Evolutionary conservation across 2,888 invertebrate species (phyloP), one percentile per base, ranked within the genome.

Genomic region (Andrena flavipes): DNA sequence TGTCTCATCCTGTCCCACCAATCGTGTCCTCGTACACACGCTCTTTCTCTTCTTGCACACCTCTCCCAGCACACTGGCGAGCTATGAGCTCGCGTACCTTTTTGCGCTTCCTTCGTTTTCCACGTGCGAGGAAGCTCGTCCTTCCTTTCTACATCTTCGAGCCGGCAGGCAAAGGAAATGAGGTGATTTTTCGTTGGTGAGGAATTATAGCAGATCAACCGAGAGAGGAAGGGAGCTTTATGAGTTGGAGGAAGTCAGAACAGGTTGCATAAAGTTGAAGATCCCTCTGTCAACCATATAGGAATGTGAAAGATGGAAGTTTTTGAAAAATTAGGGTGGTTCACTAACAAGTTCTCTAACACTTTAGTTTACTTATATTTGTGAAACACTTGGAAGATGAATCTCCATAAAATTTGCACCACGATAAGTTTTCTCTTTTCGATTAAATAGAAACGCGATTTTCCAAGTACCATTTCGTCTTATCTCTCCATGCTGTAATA

Each of bases 1-100:
- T 89, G 88, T 91, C 90, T 91, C 91, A 91, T 91, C 91, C 90
- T 91, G 91, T 91, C 89, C 87, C 87, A 85, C 86, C 90, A 88
- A 89, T 89, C 87, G 88, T 83, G 77, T 79, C 84, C 84, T 75
- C 80, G 23, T 63, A 2, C 59, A 16, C 64, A 23, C 10, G 8
- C 23, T 16, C 64, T 29, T 48, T 51, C 62, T 70, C 48, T 56
- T 74, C 54, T 73, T 30, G 76, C 79, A 73, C 76, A 84, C 80
- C 84, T 84, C 84, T 77, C 59, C 35, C 63, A 30, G 51, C 65
- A 70, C 75, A 70, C 74, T 26, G 68, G 76, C 59, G 35, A 74
- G 70, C 69, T 82, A 79, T 60, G 56, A 79, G 75, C 75, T 26
- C 42, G 68, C 48, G 81, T 7, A 51, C 35, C 16, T 74, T 69